Evolutionary conservation across 2,888 invertebrate species (phyloP), one percentile per base, ranked within the genome.

Genomic region (Tetropium fuscum): DNA sequence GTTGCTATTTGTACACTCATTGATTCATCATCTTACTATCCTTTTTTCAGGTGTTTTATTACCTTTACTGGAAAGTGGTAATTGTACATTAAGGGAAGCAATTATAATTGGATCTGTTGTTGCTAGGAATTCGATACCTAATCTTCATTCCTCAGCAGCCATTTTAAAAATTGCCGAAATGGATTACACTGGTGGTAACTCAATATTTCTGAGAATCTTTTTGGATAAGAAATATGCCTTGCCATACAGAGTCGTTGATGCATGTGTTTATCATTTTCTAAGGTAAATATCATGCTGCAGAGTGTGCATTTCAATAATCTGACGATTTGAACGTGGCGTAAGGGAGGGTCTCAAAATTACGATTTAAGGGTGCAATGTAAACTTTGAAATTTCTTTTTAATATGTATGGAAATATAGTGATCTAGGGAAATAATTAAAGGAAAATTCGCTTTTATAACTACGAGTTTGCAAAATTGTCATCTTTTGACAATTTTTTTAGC

Each of bases 201-300:
- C 97, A 22, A 94, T 98, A 74, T 96, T 99, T 78, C 85, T 99
- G 53, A 85, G 97, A 60, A 92, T 95, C 78, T 89, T 99, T 60
- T 88, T 99, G 64, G 97, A 98, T 78, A 99, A 99, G 82, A 97
- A 98, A 79, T 99, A 99, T 84, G 97, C 98, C 0, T 84, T 99
- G 53, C 98, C 98, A 0, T 98, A 93, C 80, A 86, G 94, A 73
- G 98, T 97, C 1, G 88, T 98, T 3, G 98, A 99, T 84, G 94
- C 94, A 8, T 89, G 96, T 3, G 96, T 98, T 1, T 93, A 93
- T 77, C 98, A 98, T 81, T 98, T 98, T 80, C 78, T 97, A 25
- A 90, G 92, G 95, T 95, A 83, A 79, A 74, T 63, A 54, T 40
- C 49, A 58, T 44, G 20, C n/a, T 7, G 2, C 27, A 27, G 27